Evolutionary conservation across 2,113 vertebrate genomes (phyloP), one percentile per base, ranked within the genome.

Genomic region (Perca flavescens): DNA sequence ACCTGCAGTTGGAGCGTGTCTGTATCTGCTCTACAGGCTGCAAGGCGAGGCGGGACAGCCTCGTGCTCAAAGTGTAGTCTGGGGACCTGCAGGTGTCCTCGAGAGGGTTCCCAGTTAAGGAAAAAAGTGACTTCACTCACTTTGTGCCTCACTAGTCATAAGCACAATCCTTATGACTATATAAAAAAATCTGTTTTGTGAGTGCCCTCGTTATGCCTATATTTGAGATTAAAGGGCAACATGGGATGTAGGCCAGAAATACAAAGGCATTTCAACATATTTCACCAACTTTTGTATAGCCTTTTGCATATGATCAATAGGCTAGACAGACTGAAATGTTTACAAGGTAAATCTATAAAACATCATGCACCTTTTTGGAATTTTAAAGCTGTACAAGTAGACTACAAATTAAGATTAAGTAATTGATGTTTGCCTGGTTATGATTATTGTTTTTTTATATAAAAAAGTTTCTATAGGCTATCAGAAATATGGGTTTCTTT

Each of bases 41-140:
- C 68, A 3, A n/a, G 50, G 10, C 14, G 43, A 69, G 9, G 16
- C 54, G 54, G 53, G 74, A 21, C 53, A 50, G 21, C 52, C 43
- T 50, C 2, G 11, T 64, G 40, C 9, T 72, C 17, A 17, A 15
- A 58, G 49, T 21, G 53, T 25, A 56, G 75, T 66, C 53, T 71
- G 46, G 58, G 60, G 60, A 53, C 8, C 40, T 15, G 77, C 58
- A 25, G 64, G 58, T 75, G 77, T 46, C 66, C 77, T 60, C 16
- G 0, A 75, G 19, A 47, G n/a, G 43, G 4, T 4, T 43, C 14
- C n/a, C 62, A 47, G 14, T 5, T 21, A 60, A 46, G 34, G 19
- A 16, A 46, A 1, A 40, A 28, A 43, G 10, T 52, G 22, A 21
- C 9, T 15, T 49, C 54, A 74, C 36, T 58, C 49, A 68, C 17